These are phyloP conservation scores for Nothoprocta pentlandii DNA, from an alignment of 2,113 vertebrate genomes.

Conservation along the genomic window DNA sequence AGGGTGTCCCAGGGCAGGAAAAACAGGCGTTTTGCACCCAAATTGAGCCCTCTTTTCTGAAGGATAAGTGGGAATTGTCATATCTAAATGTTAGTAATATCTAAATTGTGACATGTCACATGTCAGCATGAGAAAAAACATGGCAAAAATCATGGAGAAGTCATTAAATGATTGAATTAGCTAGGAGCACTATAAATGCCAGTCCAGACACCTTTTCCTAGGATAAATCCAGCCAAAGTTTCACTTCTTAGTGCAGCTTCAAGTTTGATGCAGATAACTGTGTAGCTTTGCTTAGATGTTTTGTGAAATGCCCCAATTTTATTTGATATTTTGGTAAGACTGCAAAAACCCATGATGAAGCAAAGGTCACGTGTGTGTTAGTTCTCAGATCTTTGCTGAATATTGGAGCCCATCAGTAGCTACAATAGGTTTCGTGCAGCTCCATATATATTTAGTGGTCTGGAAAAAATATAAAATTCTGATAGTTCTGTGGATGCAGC, in stretches of 20 bases:
- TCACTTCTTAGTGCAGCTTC: neutral
- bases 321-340: neutral
- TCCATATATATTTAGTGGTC: rapidly evolving
- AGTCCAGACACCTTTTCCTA: neutral
- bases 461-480: neutral
- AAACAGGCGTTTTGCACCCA: neutral
- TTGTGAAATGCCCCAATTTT: rapidly evolving
- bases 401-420: rapidly evolving
- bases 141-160: rapidly evolving
- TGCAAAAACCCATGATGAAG: rapidly evolving
- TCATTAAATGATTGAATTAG: neutral
- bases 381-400: neutral
- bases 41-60: rapidly evolving
- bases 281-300: neutral
- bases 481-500: neutral
- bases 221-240: neutral
- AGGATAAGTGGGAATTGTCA: neutral
- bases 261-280: neutral
- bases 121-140: neutral
- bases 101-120: too few species aligned
- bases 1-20: too few species aligned
- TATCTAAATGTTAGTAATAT: too few species aligned
- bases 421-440: neutral
- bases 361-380: neutral
- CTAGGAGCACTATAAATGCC: neutral